Conservation (phyloP, 2,113 vertebrate species). For the Butorides virescens region DNA sequence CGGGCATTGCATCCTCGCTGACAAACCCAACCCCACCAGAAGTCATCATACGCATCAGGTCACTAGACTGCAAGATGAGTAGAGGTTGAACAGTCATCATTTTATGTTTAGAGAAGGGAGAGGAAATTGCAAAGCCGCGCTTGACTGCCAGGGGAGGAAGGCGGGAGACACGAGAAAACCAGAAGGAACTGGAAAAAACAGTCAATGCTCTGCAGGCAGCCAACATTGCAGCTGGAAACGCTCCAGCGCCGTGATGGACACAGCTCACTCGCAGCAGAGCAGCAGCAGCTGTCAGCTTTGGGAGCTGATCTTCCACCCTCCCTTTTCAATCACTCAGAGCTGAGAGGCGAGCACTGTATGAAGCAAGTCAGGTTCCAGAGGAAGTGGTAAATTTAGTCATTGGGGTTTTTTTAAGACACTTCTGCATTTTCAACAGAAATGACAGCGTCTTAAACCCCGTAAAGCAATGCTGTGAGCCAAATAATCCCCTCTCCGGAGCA, state of each 20-base stretch:
- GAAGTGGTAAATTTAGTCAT: conserved; percentile 47
- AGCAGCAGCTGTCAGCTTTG: not conserved
- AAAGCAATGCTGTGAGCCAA: not conserved
- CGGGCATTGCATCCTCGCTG: not conserved
- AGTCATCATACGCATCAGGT: too few species aligned
- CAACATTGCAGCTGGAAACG: not conserved
- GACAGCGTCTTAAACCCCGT: not conserved
- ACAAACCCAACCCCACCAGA: not conserved
- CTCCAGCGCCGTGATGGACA: not conserved
- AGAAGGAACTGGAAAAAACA: not conserved
- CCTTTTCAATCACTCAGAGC: not conserved
- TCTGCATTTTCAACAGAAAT: conserved; percentile 22
- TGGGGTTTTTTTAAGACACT: not conserved
- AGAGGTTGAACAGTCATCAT: not conserved
- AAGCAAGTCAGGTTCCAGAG: conserved; percentile 13
- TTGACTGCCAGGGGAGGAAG: not conserved
- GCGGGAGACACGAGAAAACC: not conserved
- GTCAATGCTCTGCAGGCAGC: not conserved
- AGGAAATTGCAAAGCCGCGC: not conserved
- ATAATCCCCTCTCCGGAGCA: not conserved
- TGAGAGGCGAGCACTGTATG: not conserved
- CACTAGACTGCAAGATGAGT: not conserved
- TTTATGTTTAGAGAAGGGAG: not conserved
- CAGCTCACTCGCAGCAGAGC: not conserved
- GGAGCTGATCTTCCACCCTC: not conserved